Evolutionary conservation across 1,140 invertebrate species (phyloP).

Genomic region (Tribolium castaneum): DNA sequence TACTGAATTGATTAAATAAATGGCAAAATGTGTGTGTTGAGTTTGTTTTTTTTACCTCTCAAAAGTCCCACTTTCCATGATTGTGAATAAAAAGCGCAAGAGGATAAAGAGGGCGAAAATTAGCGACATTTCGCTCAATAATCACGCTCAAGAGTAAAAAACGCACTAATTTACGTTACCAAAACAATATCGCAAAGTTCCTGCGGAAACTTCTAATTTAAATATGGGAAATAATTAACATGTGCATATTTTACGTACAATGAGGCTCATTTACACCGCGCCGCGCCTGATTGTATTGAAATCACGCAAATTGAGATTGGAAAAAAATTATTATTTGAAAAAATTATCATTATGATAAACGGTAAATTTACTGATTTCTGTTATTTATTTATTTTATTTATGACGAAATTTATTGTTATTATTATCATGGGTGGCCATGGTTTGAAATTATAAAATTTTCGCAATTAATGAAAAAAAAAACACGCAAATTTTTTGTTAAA

Average conservation of each 20-base stretch:
- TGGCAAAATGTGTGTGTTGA: too few species aligned
- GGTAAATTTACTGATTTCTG: too few species aligned
- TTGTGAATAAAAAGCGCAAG: neutral
- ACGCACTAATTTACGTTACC: constrained; percentile 10
- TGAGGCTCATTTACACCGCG: constrained; percentile 1
- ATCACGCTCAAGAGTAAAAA: neutral
- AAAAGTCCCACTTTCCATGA: neutral
- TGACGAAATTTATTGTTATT: too few species aligned
- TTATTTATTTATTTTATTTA: too few species aligned
- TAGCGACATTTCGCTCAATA: neutral
- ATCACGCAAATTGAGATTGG: neutral
- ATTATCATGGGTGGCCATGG: too few species aligned
- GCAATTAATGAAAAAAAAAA: too few species aligned
- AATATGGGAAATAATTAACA: constrained; percentile 31
- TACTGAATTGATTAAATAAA: neutral
- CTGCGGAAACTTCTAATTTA: constrained; percentile 33
- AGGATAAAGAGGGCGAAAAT: neutral
- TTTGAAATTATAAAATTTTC: too few species aligned
- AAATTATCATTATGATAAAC: too few species aligned
- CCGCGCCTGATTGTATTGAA: neutral
- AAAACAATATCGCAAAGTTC: constrained; percentile 31
- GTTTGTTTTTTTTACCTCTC: neutral
- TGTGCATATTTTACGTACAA: constrained; percentile 30
- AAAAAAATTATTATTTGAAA: neutral
- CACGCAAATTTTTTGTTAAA: too few species aligned